Conservation (phyloP, 2,888 invertebrate genomes). For the Acholoe squamosa region DNA sequence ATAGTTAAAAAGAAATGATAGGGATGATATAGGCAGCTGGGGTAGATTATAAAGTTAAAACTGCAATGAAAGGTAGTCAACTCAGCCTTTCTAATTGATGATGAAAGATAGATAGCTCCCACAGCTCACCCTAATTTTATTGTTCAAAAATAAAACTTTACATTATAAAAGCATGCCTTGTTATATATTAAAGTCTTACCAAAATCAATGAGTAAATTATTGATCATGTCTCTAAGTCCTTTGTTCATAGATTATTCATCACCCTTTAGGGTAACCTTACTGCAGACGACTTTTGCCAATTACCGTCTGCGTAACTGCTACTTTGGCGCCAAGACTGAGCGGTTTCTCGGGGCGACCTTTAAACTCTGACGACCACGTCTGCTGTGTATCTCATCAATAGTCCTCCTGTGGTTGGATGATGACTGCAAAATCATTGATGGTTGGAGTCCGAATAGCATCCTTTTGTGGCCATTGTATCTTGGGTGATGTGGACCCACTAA, state of each 20-base stretch:
- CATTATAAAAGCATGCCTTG: background rate
- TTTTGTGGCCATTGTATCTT: background rate
- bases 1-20: background rate
- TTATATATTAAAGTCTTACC: background rate
- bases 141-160: background rate
- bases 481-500: background rate
- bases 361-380: background rate
- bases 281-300: background rate
- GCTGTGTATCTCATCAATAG: background rate
- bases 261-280: background rate
- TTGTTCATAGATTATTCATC: background rate
- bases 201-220: background rate
- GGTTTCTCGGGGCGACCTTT: conserved; percentile 34
- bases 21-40: background rate
- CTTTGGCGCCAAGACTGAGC: conserved; percentile 2
- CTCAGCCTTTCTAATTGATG: no score
- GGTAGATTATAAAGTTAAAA: background rate
- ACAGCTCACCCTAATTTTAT: background rate
- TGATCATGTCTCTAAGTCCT: background rate
- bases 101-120: no score
- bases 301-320: background rate
- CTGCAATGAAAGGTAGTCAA: background rate
- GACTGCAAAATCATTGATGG: background rate
- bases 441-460: background rate
- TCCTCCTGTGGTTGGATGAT: conserved; percentile 2